A percentile compares a stretch with the other conserved stretches of the same genome.
Conservation (phyloP, 1,140 invertebrate species). For the Achatina immaculata region DNA sequence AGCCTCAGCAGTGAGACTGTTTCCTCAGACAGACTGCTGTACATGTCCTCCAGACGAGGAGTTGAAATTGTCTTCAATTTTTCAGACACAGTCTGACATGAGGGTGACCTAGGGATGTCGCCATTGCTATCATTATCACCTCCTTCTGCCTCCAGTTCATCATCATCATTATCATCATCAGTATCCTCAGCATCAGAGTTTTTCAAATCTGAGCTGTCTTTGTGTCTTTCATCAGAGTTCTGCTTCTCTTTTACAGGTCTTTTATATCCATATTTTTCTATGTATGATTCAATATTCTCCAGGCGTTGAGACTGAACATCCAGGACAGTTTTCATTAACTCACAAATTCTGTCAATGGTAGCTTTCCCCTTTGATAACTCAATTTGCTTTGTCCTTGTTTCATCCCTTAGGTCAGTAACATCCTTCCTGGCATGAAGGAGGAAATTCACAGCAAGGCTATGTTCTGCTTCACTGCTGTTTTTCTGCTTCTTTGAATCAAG, state of each 20-base stretch:
- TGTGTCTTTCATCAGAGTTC: too few relatives aligned
- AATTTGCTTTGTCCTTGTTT: neutral
- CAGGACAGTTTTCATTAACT: neutral
- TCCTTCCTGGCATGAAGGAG: neutral
- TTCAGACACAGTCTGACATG: neutral
- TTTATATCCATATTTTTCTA: slow-evolving; percentile 2
- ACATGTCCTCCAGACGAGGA: neutral
- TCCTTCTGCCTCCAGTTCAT: neutral
- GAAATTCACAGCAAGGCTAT: neutral
- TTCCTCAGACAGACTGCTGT: neutral
- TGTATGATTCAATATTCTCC: neutral
- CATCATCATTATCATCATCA: neutral
- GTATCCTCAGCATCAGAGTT: neutral
- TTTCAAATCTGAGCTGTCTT: neutral
- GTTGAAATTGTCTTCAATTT: neutral
- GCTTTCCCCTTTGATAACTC: neutral
- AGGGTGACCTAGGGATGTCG: neutral
- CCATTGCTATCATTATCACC: neutral
- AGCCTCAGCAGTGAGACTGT: neutral
- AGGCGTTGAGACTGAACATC: neutral
- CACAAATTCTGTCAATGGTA: neutral
- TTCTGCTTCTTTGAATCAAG: neutral
- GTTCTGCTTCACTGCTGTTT: neutral
- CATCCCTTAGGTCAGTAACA: neutral
- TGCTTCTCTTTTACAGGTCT: neutral